Conservation (phyloP, 2,888 invertebrate genomes). For the Girardia tigrina region DNA sequence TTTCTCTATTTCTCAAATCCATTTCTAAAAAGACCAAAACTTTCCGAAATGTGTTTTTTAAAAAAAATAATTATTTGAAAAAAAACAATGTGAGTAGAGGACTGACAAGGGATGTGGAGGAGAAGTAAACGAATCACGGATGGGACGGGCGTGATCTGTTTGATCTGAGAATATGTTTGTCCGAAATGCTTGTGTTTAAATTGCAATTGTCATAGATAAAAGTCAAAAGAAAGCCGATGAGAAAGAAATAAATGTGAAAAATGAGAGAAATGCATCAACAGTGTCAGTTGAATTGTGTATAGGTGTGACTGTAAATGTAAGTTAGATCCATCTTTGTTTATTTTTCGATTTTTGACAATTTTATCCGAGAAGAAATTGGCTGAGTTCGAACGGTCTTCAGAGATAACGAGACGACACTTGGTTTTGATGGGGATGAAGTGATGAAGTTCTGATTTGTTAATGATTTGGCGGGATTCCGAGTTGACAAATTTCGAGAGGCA, state of each 20-base stretch:
- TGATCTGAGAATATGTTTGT: too few species aligned
- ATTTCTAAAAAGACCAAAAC: background rate
- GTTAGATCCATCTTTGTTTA: too few species aligned
- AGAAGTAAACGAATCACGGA: too few species aligned
- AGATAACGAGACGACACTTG: background rate
- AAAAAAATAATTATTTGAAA: conserved; percentile 6
- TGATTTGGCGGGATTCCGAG: background rate
- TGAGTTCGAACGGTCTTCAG: conserved; percentile 15
- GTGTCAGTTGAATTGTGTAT: too few species aligned
- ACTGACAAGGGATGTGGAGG: too few species aligned
- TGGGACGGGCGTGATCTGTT: too few species aligned
- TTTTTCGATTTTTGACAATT: background rate
- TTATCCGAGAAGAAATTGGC: background rate
- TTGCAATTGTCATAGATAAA: background rate
- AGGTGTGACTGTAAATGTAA: too few species aligned
- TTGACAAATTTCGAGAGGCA: background rate
- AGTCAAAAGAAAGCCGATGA: background rate
- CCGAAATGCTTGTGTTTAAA: too few species aligned
- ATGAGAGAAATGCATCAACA: background rate
- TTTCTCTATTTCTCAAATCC: too few species aligned
- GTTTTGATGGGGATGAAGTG: background rate
- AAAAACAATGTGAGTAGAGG: too few species aligned
- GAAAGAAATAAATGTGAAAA: background rate
- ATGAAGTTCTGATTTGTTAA: background rate
- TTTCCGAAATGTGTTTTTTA: background rate